A percentile compares a stretch with the other conserved stretches of the same genome.
phyloP scores from a whole-genome alignment of 2,797 vertebrate species.

The Prionace glauca region DNA sequence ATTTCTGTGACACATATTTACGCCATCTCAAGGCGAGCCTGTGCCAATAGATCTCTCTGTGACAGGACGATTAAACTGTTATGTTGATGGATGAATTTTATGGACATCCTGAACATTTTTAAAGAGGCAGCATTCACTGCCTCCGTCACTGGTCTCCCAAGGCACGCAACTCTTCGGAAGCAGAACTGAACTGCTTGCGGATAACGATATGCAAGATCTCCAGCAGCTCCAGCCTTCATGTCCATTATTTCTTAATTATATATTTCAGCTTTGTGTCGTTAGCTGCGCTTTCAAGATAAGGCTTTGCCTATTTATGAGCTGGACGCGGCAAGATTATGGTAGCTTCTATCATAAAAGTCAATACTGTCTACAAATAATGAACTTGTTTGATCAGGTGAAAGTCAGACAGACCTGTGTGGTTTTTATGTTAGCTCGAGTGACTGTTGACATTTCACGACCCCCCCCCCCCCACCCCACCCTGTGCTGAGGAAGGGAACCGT shows the following conservation, averaged over 20 bases:
- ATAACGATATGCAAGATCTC: not conserved
- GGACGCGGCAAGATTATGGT: conserved; percentile 41
- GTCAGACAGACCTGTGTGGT: conserved; percentile 40
- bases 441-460: conserved; percentile 40
- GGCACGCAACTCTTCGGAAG: not conserved
- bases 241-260: conserved; percentile 8
- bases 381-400: conserved; percentile 45
- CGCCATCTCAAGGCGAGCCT: not conserved
- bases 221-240: not conserved
- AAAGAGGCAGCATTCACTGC: not conserved
- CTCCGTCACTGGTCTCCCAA: no score
- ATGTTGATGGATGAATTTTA: not conserved
- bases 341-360: conserved; percentile 45
- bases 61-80: not conserved
- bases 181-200: not conserved
- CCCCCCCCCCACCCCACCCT: conserved; percentile 45
- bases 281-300: conserved; percentile 50
- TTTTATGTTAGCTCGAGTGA: conserved; percentile 41
- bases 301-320: conserved; percentile 43
- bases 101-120: not conserved
- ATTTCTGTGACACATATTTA: not conserved
- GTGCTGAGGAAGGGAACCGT: conserved; percentile 41
- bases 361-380: conserved; percentile 47
- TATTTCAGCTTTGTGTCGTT: conserved; percentile 40
- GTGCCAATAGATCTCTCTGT: conserved; percentile 1